Evolutionary conservation across 2,797 vertebrate species (phyloP).

Genomic region (Lates japonicus): DNA sequence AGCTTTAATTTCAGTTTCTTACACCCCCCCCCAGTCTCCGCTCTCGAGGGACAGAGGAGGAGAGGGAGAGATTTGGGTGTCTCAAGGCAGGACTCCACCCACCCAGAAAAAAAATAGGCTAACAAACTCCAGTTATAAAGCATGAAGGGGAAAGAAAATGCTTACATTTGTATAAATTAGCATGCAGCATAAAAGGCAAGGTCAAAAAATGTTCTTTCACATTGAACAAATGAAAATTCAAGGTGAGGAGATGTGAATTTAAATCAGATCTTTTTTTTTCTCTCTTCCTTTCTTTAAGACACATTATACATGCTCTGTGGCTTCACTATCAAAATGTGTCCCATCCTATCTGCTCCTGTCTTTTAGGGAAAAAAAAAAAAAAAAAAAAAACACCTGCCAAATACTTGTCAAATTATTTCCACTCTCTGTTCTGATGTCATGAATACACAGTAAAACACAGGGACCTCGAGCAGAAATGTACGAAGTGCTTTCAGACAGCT

Average conservation of each 20-base stretch:
- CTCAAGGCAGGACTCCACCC: conserved; percentile 65
- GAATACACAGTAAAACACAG: conserved; percentile 42
- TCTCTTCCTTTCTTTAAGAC: conserved; percentile 6
- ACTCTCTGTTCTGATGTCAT: conserved; percentile 45
- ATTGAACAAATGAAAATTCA: conserved; percentile 60
- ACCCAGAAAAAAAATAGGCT: conserved; percentile 54
- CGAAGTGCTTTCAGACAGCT: conserved; percentile 47
- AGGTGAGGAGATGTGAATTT: conserved; percentile 65
- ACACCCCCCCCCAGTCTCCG: conserved; percentile 29
- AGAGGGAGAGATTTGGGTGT: conserved; percentile 53
- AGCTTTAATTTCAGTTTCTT: conserved; percentile 82
- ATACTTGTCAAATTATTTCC: conserved; percentile 59
- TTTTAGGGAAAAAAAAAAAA: no score
- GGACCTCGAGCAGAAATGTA: conserved; percentile 23
- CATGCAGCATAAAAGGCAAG: conserved; percentile 72
- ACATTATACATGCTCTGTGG: conserved; percentile 53
- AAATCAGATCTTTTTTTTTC: conserved; percentile 55
- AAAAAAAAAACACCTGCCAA: conserved; percentile 59
- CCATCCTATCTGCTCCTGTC: conserved; percentile 30
- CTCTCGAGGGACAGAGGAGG: conserved; percentile 46
- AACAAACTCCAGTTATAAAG: conserved; percentile 65
- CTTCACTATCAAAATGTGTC: conserved; percentile 50
- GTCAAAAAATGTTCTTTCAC: conserved; percentile 73
- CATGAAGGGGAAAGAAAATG: conserved; percentile 67
- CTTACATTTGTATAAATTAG: conserved; percentile 86